Evolutionary conservation across 1,140 invertebrate genomes (phyloP).

Genomic region (Eupeodes corollae): DNA sequence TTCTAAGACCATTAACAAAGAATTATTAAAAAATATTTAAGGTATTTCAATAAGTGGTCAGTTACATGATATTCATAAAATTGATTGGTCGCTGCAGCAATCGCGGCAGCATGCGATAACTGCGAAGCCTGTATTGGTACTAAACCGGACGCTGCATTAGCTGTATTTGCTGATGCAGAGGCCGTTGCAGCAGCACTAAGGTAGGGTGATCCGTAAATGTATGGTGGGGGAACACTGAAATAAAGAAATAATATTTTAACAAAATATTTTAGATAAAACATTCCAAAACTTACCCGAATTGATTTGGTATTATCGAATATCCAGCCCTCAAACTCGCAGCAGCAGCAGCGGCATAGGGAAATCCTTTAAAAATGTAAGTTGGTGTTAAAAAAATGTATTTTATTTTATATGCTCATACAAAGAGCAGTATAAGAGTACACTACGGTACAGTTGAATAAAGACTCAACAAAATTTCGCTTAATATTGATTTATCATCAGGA

Average conservation of each 20-base stretch:
- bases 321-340: not conserved
- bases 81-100: constrained; percentile 57
- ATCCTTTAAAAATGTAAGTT: constrained; percentile 4
- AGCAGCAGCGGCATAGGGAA: constrained; percentile 6
- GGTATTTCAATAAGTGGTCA: not conserved
- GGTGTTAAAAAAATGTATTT: not conserved
- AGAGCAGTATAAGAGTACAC: no score
- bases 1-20: constrained; percentile 2
- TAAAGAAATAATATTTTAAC: not conserved
- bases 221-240: constrained; percentile 58
- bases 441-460: no score
- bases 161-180: constrained; percentile 45
- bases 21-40: not conserved
- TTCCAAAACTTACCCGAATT: constrained; percentile 6
- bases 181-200: constrained; percentile 43
- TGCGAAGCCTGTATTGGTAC: constrained; percentile 51
- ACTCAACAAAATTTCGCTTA: no score
- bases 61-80: constrained; percentile 60
- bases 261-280: no score
- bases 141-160: constrained; percentile 38
- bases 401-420: no score
- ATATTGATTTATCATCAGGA: no score
- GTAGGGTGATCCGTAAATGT: constrained; percentile 60
- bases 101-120: constrained; percentile 57
- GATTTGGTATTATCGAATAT: constrained; percentile 9